Evolutionary conservation across 2,113 vertebrate species (phyloP).

Genomic region (Indicator maculatus): DNA sequence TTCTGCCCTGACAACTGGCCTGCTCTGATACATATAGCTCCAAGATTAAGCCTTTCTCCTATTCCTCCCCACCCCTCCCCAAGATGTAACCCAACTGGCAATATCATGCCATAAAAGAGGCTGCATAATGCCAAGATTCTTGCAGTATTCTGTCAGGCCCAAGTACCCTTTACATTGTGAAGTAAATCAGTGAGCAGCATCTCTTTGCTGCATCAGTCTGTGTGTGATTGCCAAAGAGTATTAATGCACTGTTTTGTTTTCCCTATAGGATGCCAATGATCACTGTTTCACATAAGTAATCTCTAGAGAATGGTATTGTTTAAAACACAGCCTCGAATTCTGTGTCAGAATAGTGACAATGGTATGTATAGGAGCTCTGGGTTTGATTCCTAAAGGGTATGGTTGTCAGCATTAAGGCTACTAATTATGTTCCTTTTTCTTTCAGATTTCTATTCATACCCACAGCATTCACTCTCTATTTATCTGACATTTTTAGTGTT

Average conservation of each 20-base stretch:
- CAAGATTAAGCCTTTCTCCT: not conserved
- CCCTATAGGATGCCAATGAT: not conserved
- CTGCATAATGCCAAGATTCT: not conserved
- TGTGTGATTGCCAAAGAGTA: not conserved
- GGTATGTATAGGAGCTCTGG: not conserved
- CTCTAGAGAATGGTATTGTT: not conserved
- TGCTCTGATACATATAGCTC: not conserved
- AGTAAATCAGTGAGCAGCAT: not conserved
- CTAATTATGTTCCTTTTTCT: not conserved
- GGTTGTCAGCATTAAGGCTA: not conserved
- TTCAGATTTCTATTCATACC: not conserved
- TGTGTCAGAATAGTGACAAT: not conserved
- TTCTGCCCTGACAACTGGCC: not conserved
- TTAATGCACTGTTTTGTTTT: not conserved
- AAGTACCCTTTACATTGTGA: not conserved
- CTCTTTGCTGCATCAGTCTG: not conserved
- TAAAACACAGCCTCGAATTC: not conserved
- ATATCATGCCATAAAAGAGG: not conserved
- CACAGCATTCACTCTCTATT: not conserved
- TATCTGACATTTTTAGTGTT: conserved; percentile 5
- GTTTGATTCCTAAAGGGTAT: not conserved
- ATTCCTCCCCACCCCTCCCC: not conserved
- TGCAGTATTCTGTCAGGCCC: not conserved
- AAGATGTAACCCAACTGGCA: not conserved
- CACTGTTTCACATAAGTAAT: not conserved